phyloP scores from a whole-genome alignment of 2,797 vertebrate genomes.

The Megalops cyprinoides region DNA sequence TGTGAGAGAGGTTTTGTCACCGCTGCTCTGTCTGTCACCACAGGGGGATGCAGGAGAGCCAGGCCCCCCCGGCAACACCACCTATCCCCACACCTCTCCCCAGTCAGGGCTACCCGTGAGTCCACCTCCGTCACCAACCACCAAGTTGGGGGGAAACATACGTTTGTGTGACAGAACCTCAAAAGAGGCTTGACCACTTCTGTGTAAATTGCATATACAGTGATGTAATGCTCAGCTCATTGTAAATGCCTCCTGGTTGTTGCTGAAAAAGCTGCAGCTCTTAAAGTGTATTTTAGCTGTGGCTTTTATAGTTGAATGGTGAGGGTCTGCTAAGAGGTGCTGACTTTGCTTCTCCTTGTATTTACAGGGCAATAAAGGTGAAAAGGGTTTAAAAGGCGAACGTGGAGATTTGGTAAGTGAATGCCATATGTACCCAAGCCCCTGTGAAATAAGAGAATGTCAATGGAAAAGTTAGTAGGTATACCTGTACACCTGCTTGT shows the following conservation, averaged over 20 bases:
- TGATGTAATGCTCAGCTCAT: not conserved
- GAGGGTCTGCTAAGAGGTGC: too few relatives aligned
- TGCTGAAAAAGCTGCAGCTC: too few relatives aligned
- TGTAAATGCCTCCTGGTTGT: not conserved
- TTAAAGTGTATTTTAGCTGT: too few relatives aligned
- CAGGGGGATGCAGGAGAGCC: constrained; percentile 73
- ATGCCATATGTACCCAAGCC: too few relatives aligned
- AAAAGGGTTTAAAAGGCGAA: constrained; percentile 77
- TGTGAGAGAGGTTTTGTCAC: not conserved
- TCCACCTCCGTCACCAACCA: not conserved
- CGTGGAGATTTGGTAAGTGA: constrained; percentile 76
- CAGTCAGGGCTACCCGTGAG: constrained; percentile 38
- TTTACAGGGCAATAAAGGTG: constrained; percentile 76
- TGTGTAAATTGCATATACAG: not conserved
- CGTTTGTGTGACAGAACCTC: too few relatives aligned
- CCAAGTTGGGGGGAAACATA: not conserved
- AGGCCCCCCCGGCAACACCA: constrained; percentile 64
- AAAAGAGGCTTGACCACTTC: not conserved
- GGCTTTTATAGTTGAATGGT: too few relatives aligned
- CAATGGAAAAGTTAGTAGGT: too few relatives aligned
- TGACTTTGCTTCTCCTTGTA: constrained; percentile 3
- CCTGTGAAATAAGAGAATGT: not conserved
- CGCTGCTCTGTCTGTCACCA: constrained; percentile 44
- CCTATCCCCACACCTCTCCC: constrained; percentile 38
- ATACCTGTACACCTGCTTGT: too few relatives aligned